Percentiles rank a stretch among this genome's conserved stretches.
These are phyloP conservation scores for Xenotilapia caudafasciata DNA, from an alignment of 2,113 vertebrate species.

Conservation along the genomic window DNA sequence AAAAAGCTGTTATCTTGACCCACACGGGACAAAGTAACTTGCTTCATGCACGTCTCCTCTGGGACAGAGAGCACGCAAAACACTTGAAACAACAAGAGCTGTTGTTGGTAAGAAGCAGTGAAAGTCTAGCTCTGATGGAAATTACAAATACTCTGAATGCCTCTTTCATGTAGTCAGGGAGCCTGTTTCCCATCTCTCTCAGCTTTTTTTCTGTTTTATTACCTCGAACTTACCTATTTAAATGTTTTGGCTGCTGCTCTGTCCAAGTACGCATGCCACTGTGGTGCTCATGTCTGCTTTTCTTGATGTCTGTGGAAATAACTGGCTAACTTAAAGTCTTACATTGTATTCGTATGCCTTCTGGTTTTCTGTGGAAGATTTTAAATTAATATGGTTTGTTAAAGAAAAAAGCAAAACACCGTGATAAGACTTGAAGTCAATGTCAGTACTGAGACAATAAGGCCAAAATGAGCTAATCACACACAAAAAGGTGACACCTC, in stretches of 20 bases:
- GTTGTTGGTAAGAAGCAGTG: neutral
- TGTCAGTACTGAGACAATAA: neutral
- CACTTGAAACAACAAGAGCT: neutral
- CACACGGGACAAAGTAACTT: neutral
- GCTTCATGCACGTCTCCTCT: neutral
- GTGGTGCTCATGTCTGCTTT: neutral
- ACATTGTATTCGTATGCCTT: neutral
- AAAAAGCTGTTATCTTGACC: neutral
- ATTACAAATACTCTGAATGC: neutral
- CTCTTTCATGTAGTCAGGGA: neutral
- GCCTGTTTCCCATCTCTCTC: neutral
- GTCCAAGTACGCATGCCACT: neutral
- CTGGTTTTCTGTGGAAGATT: neutral
- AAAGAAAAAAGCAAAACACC: neutral
- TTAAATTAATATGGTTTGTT: neutral
- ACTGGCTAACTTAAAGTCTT: neutral
- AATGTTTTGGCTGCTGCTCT: neutral
- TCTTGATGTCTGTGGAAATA: neutral
- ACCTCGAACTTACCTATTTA: neutral
- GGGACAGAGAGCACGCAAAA: neutral
- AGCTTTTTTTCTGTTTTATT: neutral
- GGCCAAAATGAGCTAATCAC: neutral
- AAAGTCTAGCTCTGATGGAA: neutral
- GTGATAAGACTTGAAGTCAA: neutral
- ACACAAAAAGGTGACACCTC: neutral